A percentile compares a stretch with the other conserved stretches of the same genome.
phyloP scores from a whole-genome alignment of 2,888 invertebrate genomes.

The Heliconius ethilla region DNA sequence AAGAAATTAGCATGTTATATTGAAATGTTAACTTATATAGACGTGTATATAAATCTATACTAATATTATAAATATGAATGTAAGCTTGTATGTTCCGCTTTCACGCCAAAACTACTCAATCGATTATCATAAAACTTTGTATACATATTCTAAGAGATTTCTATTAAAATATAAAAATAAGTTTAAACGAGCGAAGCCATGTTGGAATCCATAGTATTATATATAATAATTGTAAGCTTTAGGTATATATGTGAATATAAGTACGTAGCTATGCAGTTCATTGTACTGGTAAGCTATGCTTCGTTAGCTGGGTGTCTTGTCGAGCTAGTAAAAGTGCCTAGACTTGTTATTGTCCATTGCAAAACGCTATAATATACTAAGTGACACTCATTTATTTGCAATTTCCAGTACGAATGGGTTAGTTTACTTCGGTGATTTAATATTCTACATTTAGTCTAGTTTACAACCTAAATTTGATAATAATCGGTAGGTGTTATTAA shows the following conservation, averaged over 20 bases:
- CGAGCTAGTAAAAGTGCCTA: conserved; percentile 52
- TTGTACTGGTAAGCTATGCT: conserved; percentile 47
- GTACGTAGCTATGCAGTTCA: conserved; percentile 11
- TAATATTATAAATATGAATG: too few species aligned
- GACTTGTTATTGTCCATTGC: conserved; percentile 53
- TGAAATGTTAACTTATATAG: not conserved
- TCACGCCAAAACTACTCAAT: too few species aligned
- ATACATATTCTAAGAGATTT: too few species aligned
- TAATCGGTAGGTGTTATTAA: conserved; percentile 27
- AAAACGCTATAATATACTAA: conserved; percentile 56
- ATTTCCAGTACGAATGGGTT: conserved; percentile 29
- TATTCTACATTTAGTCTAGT: conserved; percentile 22
- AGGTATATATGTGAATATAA: not conserved
- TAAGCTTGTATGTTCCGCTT: too few species aligned
- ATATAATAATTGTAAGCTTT: conserved; percentile 1
- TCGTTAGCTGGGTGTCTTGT: conserved; percentile 54
- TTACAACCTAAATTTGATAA: conserved; percentile 24
- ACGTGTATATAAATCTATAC: not conserved
- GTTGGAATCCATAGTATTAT: not conserved
- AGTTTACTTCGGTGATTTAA: conserved; percentile 34
- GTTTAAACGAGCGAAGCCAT: too few species aligned
- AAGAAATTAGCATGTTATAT: not conserved
- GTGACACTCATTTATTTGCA: conserved; percentile 57
- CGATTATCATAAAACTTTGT: too few species aligned
- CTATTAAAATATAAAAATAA: too few species aligned